A percentile compares a stretch with the other conserved stretches of the same genome.
Evolutionary conservation across 2,113 vertebrate genomes (phyloP).

Genomic region (Phrynocephalus versicolor): DNA sequence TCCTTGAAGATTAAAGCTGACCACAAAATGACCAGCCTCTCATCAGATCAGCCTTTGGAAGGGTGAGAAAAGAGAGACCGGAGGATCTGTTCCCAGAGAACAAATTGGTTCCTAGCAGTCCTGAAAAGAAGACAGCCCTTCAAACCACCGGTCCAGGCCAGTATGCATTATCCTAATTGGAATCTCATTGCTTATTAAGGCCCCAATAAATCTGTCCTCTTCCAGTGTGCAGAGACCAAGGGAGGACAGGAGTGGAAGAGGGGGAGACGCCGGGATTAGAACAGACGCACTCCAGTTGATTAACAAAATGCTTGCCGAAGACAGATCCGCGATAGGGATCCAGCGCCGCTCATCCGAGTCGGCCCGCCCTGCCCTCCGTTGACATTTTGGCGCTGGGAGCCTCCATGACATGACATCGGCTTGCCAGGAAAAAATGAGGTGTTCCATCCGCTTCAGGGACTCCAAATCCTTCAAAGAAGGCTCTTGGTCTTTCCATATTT

Average conservation of each 20-base stretch:
- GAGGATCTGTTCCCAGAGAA: constrained; percentile 45
- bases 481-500: neutral
- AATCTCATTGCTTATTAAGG: constrained; percentile 70
- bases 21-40: constrained; percentile 58
- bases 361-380: neutral
- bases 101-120: constrained; percentile 60
- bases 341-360: neutral
- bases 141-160: constrained; percentile 43
- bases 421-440: constrained; percentile 34
- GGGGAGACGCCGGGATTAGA: constrained; percentile 64
- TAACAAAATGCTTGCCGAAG: constrained; percentile 54
- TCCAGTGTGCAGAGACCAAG: constrained; percentile 53
- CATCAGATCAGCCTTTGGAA: constrained; percentile 56
- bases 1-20: constrained; percentile 34
- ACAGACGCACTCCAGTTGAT: constrained; percentile 50
- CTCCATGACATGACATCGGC: neutral
- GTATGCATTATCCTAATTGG: constrained; percentile 66
- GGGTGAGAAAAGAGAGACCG: constrained; percentile 41
- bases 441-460: rapidly evolving
- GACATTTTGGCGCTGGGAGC: neutral
- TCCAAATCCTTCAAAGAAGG: neutral
- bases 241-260: constrained; percentile 60
- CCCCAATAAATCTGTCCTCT: constrained; percentile 69
- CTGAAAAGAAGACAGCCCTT: constrained; percentile 44
- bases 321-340: constrained; percentile 30